Evolutionary conservation across 92 coral and sea anemone species (phyloP), one percentile per base, ranked within the genome.

Genomic region (Parazoanthus atlanticus): DNA sequence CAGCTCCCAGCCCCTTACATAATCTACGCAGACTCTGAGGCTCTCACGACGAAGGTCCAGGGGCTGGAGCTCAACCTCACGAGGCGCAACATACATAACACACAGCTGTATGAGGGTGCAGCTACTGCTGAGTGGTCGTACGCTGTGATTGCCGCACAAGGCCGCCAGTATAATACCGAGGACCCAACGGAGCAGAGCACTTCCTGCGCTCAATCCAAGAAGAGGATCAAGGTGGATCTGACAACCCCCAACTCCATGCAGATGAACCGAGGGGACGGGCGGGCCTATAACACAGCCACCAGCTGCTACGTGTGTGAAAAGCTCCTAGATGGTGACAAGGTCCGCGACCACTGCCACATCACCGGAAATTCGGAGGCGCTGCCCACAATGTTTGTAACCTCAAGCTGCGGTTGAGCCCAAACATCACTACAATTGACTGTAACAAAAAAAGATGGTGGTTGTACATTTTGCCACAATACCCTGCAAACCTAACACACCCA

Each of bases 161-260:
- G 76, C 3, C 74, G 31, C 34, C 74, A 28, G 76, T 49, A 21
- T 56, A 66, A 41, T 52, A 82, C 36, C 9, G 86, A 0, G 86
- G 86, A 2, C 86, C 86, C 32, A 26, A 82, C 5, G 86, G 47
- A 19, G 76, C 86, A 11, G 86, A 82, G 76, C 76, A 82, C 52
- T 66, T 82, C 41, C 75, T 58, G 79, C n/a, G n/a, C 8, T 6
- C 72, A 16, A n/a, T 66, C 10, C 30, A 66, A n/a, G 29, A 66
- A 66, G 72, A 66, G 19, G 72, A 66, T 86, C 69, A 86, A 74
- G 70, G 58, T 12, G 4, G 66, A 8, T 32, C 70, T 86, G 0
- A 26, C n/a, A 0, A 17, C 19, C 26, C 56, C 61, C 23, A 43
- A 33, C 19, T 8, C 81, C 16, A 72, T 86, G 89, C 31, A 58